Base-by-base conservation (phyloP, 1,140 invertebrate species). In the Drosophila oshimai region DNA sequence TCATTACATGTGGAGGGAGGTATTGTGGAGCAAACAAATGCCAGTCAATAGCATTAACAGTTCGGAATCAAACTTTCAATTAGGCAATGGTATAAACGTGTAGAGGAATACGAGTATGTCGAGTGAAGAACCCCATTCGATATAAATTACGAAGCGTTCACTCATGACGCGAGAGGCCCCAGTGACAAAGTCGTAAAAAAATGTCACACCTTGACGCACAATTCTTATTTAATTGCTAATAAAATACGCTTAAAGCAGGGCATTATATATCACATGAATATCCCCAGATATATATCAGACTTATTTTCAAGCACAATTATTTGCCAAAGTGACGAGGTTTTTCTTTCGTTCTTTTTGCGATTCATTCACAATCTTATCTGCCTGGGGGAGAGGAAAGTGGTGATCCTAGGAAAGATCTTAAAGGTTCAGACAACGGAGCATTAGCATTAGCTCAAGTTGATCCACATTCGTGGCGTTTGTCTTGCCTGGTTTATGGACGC, bases 151-250 rank as follows among this genome's bases (percentile, higher is more conserved):
- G 34, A 15, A 26, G 58, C 33, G 31, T 46, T 34, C 44, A 17
- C 44, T 42, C 15, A 31, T 46, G 28, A 45, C 37, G 49, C n/a
- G 42, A 46, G 33, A 45, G 58, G 4, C 34, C 28, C 44, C 79
- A 75, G 80, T 73, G 80, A 87, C 81, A 87, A 81, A 87, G 76
- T 37, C 76, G 74, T 87, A 87, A 87, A 87, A 80, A 77, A 74
- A 81, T 87, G 69, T 87, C 81, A 77, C 81, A 87, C 81, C 81
- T 83, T 79, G 37, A 51, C 50, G 45, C 42, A 64, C 70, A 69
- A 55, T 50, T 74, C 74, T 77, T 83, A 65, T 83, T 83, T 83
- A 83, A 83, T 83, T 83, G 72, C 79, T 61, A 61, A 80, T 86
- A 87, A 80, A 79, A 84, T 55, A 65, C 33, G 49, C 39, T 46